A percentile compares a stretch with the other conserved stretches of the same genome.
Conservation (phyloP, 2,888 invertebrate species). For the Drosophila setosimentum region DNA sequence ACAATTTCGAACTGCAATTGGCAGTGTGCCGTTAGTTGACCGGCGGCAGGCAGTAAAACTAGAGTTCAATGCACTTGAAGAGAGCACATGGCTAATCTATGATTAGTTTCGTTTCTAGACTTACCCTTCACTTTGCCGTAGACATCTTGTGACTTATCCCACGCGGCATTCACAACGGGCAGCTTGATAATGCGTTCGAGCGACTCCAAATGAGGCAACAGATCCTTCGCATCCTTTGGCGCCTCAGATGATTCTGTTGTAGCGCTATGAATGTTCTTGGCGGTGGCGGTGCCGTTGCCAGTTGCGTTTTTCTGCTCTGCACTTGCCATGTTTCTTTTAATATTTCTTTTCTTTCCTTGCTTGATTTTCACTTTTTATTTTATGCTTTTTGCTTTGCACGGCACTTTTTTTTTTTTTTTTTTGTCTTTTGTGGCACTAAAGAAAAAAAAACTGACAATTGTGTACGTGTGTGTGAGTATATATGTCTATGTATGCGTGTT, state of each 20-base stretch:
- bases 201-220: constrained; percentile 86
- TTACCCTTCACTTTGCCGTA: constrained; percentile 88
- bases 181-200: constrained; percentile 87
- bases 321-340: constrained; percentile 71
- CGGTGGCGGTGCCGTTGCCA: constrained; percentile 45
- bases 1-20: constrained; percentile 53
- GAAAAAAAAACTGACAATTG: constrained; percentile 52
- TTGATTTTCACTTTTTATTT: constrained; percentile 59
- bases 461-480: constrained; percentile 23
- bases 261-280: constrained; percentile 45
- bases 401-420: constrained; percentile 66
- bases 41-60: constrained; percentile 6
- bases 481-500: constrained; percentile 32
- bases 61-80: constrained; percentile 64
- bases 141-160: constrained; percentile 87
- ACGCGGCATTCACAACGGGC: constrained; percentile 87
- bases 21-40: constrained; percentile 53
- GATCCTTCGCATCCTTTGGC: constrained; percentile 82
- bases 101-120: constrained; percentile 32
- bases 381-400: constrained; percentile 64
- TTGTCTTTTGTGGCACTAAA: constrained; percentile 53
- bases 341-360: constrained; percentile 43
- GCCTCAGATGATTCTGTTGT: constrained; percentile 32
- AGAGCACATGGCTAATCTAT: constrained; percentile 31
- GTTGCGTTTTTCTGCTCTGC: constrained; percentile 70